Evolutionary conservation across 2,113 vertebrate species (phyloP).

Genomic region (Gallinago jamesoni): DNA sequence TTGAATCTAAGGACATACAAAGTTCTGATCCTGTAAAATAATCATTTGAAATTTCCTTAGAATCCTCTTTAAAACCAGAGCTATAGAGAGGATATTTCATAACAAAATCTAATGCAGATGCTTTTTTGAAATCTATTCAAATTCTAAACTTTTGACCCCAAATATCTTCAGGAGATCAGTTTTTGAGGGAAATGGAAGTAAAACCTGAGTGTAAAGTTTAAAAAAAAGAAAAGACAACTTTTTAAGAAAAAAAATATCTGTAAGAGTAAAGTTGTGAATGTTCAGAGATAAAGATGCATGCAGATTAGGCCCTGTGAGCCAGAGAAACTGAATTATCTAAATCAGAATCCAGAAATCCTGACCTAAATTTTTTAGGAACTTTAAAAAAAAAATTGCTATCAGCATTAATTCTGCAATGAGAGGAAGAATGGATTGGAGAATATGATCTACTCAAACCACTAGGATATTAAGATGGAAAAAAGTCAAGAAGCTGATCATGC

Average conservation of each 20-base stretch:
- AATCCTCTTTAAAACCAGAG: background rate
- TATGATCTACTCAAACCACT: background rate
- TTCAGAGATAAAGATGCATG: background rate
- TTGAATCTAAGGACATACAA: background rate
- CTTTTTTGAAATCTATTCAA: background rate
- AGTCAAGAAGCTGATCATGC: background rate
- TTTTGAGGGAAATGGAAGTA: background rate
- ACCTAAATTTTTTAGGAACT: background rate
- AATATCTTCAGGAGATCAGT: background rate
- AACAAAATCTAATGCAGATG: background rate
- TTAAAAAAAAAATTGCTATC: background rate
- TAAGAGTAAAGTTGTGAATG: background rate
- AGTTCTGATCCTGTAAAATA: background rate
- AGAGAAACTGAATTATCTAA: background rate
- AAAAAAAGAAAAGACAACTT: background rate
- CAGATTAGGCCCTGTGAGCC: background rate
- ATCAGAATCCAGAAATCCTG: background rate
- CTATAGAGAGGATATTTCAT: background rate
- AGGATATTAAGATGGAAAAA: background rate
- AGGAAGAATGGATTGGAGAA: background rate
- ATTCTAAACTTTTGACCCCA: background rate
- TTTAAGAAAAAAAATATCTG: too few relatives aligned
- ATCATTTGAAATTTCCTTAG: background rate
- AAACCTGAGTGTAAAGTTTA: background rate
- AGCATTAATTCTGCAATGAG: background rate